These are phyloP conservation scores for Triplophysa rosa DNA, from an alignment of 2,113 vertebrate genomes.

Conservation along the genomic window DNA sequence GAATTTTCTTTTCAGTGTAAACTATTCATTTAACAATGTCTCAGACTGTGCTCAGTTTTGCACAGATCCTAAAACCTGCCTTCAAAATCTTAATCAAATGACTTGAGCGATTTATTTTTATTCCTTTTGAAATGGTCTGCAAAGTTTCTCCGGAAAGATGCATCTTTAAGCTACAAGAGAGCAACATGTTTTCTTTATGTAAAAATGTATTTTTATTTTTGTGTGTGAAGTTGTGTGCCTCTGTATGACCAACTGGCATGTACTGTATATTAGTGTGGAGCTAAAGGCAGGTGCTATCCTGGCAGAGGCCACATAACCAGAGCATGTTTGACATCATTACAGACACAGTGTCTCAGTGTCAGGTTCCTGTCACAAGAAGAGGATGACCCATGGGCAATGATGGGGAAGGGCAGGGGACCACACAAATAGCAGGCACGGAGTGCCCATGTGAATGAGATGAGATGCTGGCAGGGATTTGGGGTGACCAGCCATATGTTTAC, in stretches of 20 bases:
- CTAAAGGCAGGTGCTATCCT: slow-evolving; percentile 21
- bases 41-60: too few species aligned
- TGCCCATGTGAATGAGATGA: slow-evolving; percentile 43
- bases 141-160: too few species aligned
- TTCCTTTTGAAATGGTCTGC: too few species aligned
- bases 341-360: slow-evolving; percentile 59
- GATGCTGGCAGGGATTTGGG: not conserved
- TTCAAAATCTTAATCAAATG: too few species aligned
- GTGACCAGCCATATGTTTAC: slow-evolving; percentile 30
- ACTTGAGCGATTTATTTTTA: too few species aligned
- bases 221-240: not conserved
- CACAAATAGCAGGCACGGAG: slow-evolving; percentile 64
- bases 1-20: too few species aligned
- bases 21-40: too few species aligned
- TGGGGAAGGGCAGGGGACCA: slow-evolving; percentile 48
- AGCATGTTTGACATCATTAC: slow-evolving; percentile 68
- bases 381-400: slow-evolving; percentile 27
- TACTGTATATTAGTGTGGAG: slow-evolving; percentile 20
- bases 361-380: slow-evolving; percentile 60
- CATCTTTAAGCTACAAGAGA: too few species aligned
- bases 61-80: too few species aligned
- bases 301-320: slow-evolving; percentile 49
- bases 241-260: slow-evolving; percentile 25
- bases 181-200: too few species aligned
- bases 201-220: not conserved